These are phyloP conservation scores for Drosophila putrida DNA, from an alignment of 2,888 invertebrate genomes.

Conservation along the genomic window DNA sequence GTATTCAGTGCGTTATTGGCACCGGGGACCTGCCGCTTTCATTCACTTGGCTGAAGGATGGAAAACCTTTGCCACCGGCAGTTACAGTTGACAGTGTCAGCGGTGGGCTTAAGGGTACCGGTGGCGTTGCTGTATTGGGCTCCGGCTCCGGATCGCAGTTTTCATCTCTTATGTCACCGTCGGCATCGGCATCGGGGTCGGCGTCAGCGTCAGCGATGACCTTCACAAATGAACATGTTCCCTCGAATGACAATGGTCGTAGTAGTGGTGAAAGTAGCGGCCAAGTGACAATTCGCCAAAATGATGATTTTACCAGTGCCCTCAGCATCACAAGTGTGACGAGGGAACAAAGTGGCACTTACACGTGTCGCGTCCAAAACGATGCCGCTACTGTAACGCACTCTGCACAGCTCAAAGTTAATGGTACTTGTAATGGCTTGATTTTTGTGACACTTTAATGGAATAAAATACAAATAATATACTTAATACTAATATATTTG, in stretches of 20 bases:
- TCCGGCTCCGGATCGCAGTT: slow-evolving; percentile 49
- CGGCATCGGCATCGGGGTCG: slow-evolving; percentile 25
- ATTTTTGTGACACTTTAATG: slow-evolving; percentile 12
- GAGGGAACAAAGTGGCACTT: slow-evolving; percentile 87
- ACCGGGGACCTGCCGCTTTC: slow-evolving; percentile 89
- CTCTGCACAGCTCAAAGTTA: slow-evolving; percentile 87
- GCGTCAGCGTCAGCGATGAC: slow-evolving; percentile 38
- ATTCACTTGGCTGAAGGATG: slow-evolving; percentile 89
- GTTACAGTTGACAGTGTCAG: slow-evolving; percentile 65
- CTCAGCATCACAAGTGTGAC: slow-evolving; percentile 87
- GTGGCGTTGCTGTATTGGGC: slow-evolving; percentile 75
- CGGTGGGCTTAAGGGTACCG: slow-evolving; percentile 82
- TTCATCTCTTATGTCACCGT: slow-evolving; percentile 42
- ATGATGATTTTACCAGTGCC: slow-evolving; percentile 88
- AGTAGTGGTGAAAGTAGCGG: slow-evolving; percentile 84
- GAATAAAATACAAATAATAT: neutral
- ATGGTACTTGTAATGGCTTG: slow-evolving; percentile 85
- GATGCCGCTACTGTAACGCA: slow-evolving; percentile 87
- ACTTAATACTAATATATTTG: neutral
- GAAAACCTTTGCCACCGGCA: slow-evolving; percentile 85
- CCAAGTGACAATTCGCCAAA: slow-evolving; percentile 87
- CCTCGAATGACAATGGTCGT: slow-evolving; percentile 82
- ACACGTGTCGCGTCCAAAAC: slow-evolving; percentile 88
- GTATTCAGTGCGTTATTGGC: slow-evolving; percentile 88
- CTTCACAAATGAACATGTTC: slow-evolving; percentile 37